Base-by-base conservation (phyloP, 2,888 invertebrate genomes). In the Anorthoa munda region DNA sequence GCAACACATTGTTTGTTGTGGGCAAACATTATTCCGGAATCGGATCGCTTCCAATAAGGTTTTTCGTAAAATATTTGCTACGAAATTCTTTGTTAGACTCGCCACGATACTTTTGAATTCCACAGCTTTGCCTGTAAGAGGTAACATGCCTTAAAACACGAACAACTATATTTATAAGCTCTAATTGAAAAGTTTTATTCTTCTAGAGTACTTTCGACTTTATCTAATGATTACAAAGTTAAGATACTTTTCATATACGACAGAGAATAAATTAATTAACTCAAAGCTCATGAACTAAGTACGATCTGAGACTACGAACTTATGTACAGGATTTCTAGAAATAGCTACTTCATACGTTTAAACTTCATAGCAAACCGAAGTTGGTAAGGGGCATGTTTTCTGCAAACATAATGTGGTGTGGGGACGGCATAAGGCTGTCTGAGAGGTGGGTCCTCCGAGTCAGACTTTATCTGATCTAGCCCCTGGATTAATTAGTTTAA, bases 401-500 rank as follows among this genome's bases (percentile, higher is more conserved):
- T 81, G 67, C 84, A 86, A 89, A 88, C 81, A 86, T 87, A 77
- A 86, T 82, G 79, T 81, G 80, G 84, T 81, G 72, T 64, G 84
- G 74, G 79, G 70, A 77, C 86, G 60, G 71, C 55, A 74, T 77
- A 66, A 83, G 75, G 64, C 59, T 53, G 87, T 87, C 89, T 87
- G 88, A 90, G 90, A 90, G 90, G 91, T 83, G 50, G 84, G 80
- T 91, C 91, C 90, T 92, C 87, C 89, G 88, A 91, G 88, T 88
- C 89, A 90, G 93, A 92, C 91, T 93, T 92, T 94, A 95, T 94
- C 95, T 90, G 95, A 94, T 95, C 93, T 91, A 92, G 90, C 88
- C 90, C 84, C 86, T 89, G 92, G 94, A 94, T 95, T 96, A 95
- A 96, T 96, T 96, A 95, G 95, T 93, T 95, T 95, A 94, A 95